Conservation (phyloP, 2,888 invertebrate species). For the Habroteleia sp. region DNA sequence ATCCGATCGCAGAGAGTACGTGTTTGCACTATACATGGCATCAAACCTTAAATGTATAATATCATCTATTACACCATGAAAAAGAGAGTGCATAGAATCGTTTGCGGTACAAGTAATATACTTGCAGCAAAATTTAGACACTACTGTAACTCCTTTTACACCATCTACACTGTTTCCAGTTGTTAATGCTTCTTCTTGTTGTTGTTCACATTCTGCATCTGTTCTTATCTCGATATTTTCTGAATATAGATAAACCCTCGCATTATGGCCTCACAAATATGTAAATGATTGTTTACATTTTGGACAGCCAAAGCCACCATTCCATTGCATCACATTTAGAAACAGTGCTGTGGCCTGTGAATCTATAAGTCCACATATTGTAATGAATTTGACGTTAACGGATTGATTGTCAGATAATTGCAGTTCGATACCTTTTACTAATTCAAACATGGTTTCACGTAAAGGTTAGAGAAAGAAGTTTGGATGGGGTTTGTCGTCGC, state of each 20-base stretch:
- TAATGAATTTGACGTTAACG: conserved; percentile 16
- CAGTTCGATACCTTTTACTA: conserved; percentile 23
- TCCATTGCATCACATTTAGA: conserved; percentile 47
- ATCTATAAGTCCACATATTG: conserved; percentile 43
- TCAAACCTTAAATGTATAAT: conserved; percentile 4
- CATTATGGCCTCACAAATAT: not conserved
- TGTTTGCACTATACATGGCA: not conserved
- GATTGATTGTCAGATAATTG: conserved; percentile 3
- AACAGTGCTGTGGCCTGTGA: conserved; percentile 54
- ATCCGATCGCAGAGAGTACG: not conserved
- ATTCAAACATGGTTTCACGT: conserved; percentile 9
- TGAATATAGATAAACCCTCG: not conserved
- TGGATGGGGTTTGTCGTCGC: not conserved
- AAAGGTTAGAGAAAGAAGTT: conserved; percentile 34
- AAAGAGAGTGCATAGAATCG: conserved; percentile 13
- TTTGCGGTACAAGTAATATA: not conserved
- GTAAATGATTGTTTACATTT: not conserved
- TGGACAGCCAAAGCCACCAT: conserved; percentile 38
- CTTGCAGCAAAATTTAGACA: not conserved
- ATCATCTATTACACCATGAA: not conserved
- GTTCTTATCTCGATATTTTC: not conserved
- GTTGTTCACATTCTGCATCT: not conserved
- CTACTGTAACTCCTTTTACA: not conserved
- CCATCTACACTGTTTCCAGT: not conserved
- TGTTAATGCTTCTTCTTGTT: not conserved